Base-by-base conservation (phyloP, 2,888 invertebrate species). In the Lapara coniferarum region DNA sequence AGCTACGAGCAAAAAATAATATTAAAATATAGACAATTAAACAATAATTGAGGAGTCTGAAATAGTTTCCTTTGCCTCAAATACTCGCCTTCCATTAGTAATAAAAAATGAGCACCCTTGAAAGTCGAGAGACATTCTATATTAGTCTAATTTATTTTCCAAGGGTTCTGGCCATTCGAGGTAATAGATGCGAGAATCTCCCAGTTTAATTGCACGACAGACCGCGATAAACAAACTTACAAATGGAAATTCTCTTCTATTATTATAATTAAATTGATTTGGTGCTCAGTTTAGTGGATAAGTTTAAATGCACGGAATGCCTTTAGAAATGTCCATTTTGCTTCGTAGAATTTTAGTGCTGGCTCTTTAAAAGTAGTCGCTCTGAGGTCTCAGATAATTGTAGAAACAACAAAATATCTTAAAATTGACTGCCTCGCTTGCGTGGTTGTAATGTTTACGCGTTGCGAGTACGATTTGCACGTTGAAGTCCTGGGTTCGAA, bases 101-200 rank as follows among this genome's bases (percentile, higher is more conserved):
- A 49, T 19, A n/a, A 37, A 46, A 46, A 19, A 49, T 63, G 7
- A 12, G 49, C 49, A 6, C 19, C 16, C 19, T 19, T 19, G 46
- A 46, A 57, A 12, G 25, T 37, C 14, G 49, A 63, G 46, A 19
- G n/a, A 59, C 16, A 46, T 63, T 5, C 16, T 19, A 13, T 49
- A 63, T 63, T 19, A 63, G 63, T 19, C 19, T 19, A 63, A 63
- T 63, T 63, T 63, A 49, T 49, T 63, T 19, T 46, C 46, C 16
- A 46, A 63, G 63, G 49, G 49, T 63, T 10, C 19, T 19, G 49
- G 46, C 49, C 13, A 49, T 63, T 63, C 46, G 59, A 37, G 10
- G 46, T 63, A 63, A 63, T 63, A 46, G 19, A 46, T 19, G 63
- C 49, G 59, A 44, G 19, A 19, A 63, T 49, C 63, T 63, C 16